Evolutionary conservation across 2,888 invertebrate species (phyloP).

Genomic region (Mallateleia sp.): DNA sequence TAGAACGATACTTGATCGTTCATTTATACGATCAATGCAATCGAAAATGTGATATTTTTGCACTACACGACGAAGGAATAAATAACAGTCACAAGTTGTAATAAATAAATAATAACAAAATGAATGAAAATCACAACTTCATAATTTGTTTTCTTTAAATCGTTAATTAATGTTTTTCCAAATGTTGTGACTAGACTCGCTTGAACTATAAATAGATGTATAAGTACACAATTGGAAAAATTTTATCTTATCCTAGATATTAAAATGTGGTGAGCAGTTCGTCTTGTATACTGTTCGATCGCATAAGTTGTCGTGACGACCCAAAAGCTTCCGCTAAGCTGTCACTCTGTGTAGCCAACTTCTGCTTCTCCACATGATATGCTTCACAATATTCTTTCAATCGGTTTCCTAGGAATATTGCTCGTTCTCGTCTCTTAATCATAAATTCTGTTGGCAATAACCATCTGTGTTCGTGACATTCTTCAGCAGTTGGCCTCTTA

Average conservation of each 20-base stretch:
- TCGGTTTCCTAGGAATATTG: constrained; percentile 95
- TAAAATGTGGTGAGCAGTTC: constrained; percentile 92
- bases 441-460: constrained; percentile 97
- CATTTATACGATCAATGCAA: background rate
- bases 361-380: constrained; percentile 93
- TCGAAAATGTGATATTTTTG: constrained; percentile 19
- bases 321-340: constrained; percentile 91
- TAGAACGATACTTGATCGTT: background rate
- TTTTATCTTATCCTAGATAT: constrained; percentile 82
- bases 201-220: constrained; percentile 80
- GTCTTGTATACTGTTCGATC: constrained; percentile 96
- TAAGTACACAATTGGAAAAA: constrained; percentile 86
- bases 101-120: constrained; percentile 88
- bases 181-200: constrained; percentile 80
- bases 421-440: constrained; percentile 97
- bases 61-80: constrained; percentile 45
- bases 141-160: no score
- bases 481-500: constrained; percentile 98
- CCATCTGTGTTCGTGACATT: constrained; percentile 99
- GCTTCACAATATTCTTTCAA: constrained; percentile 95
- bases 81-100: constrained; percentile 85
- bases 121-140: constrained; percentile 84
- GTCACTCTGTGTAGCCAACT: constrained; percentile 91
- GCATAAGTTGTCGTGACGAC: constrained; percentile 91
- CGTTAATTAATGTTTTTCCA: no score